Conservation (phyloP, 1,140 invertebrate species). For the Riptortus pedestris region DNA sequence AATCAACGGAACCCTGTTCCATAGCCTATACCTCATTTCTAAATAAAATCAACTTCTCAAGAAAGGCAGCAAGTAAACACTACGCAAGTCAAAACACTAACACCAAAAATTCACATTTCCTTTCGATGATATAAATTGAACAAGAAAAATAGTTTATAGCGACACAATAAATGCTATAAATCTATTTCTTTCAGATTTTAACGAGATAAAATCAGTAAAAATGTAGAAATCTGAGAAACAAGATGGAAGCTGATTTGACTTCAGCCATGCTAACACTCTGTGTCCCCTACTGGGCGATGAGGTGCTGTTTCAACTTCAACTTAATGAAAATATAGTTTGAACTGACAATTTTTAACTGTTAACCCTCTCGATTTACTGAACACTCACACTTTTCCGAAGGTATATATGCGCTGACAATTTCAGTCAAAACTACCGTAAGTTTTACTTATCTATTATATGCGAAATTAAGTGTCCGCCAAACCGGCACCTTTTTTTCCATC, state of each 20-base stretch:
- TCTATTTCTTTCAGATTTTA: not conserved
- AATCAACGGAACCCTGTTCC: conserved; percentile 30
- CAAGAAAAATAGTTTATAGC: not conserved
- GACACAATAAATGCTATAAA: not conserved
- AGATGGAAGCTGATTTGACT: conserved; percentile 25
- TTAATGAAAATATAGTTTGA: not conserved
- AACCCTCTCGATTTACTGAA: too few species aligned
- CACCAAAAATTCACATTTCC: conserved; percentile 10
- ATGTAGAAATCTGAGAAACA: conserved; percentile 1
- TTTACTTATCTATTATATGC: too few species aligned
- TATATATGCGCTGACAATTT: too few species aligned
- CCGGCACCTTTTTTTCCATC: not conserved
- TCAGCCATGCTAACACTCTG: conserved; percentile 26
- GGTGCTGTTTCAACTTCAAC: conserved; percentile 16
- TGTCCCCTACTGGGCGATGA: conserved; percentile 17
- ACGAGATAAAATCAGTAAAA: not conserved
- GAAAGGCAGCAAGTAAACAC: conserved; percentile 42
- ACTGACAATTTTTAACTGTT: too few species aligned
- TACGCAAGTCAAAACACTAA: conserved; percentile 38
- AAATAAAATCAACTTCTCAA: conserved; percentile 37
- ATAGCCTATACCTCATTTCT: conserved; percentile 34
- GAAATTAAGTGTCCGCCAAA: conserved; percentile 12
- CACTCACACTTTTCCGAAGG: too few species aligned
- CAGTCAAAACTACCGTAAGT: too few species aligned
- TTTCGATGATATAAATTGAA: not conserved